A percentile compares a stretch with the other conserved stretches of the same genome.
Conservation (phyloP, 2,113 vertebrate genomes). For the Ondatra zibethicus region DNA sequence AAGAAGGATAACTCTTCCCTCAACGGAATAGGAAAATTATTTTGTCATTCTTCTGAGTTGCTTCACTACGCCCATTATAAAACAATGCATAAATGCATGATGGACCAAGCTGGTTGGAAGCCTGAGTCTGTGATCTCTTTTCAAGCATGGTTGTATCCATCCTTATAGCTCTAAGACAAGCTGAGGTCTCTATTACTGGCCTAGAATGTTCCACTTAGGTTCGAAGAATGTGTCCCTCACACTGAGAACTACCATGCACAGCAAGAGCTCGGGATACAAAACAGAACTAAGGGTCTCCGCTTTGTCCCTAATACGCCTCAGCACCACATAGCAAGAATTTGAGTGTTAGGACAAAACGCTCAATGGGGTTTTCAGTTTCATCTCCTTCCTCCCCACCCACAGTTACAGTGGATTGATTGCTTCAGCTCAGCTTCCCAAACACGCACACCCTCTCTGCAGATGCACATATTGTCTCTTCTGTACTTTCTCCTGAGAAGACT, state of each 20-base stretch:
- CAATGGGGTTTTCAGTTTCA: neutral
- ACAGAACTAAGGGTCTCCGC: neutral
- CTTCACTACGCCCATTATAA: neutral
- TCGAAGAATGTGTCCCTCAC: neutral
- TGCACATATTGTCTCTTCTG: fast-evolving
- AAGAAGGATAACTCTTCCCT: slow-evolving; percentile 13
- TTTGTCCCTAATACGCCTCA: neutral
- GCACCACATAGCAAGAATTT: neutral
- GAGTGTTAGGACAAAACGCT: neutral
- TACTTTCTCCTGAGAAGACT: neutral
- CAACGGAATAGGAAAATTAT: slow-evolving; percentile 46
- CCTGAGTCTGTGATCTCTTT: neutral
- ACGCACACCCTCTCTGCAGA: neutral
- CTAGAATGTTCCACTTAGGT: neutral
- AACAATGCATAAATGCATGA: neutral
- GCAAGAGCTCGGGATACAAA: neutral
- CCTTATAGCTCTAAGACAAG: neutral
- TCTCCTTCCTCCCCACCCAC: neutral
- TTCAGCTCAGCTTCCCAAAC: neutral
- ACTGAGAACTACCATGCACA: neutral
- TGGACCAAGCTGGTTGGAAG: neutral
- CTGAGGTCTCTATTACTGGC: neutral
- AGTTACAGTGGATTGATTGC: neutral
- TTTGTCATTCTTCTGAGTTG: slow-evolving; percentile 18
- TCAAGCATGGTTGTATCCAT: neutral